Conservation (phyloP, 2,888 invertebrate genomes). For the Caenorhabditis panamensis region DNA sequence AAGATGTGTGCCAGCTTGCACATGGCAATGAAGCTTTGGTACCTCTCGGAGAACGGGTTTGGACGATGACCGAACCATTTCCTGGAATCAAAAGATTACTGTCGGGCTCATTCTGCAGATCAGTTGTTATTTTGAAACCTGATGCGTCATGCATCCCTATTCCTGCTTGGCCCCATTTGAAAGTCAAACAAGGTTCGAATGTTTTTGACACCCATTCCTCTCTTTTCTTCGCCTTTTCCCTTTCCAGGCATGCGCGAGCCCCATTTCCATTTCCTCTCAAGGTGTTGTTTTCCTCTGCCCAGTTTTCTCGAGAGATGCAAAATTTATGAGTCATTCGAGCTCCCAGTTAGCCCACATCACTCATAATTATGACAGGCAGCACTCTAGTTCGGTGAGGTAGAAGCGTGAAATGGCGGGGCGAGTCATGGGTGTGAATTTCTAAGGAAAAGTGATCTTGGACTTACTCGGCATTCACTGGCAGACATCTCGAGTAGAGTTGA, state of each 20-base stretch:
- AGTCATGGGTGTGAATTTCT: too few relatives aligned
- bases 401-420: too few relatives aligned
- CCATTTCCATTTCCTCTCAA: slow-evolving; percentile 49
- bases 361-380: slow-evolving; percentile 11
- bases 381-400: too few relatives aligned
- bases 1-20: slow-evolving; percentile 64
- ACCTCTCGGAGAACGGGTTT: slow-evolving; percentile 74
- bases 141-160: background rate
- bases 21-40: slow-evolving; percentile 64
- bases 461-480: slow-evolving; percentile 72
- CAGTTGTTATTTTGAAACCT: too few relatives aligned
- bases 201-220: slow-evolving; percentile 57
- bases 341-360: background rate
- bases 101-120: background rate
- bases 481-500: slow-evolving; percentile 76
- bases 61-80: slow-evolving; percentile 75
- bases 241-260: slow-evolving; percentile 19
- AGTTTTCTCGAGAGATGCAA: slow-evolving; percentile 23
- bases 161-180: slow-evolving; percentile 7
- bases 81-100: slow-evolving; percentile 56
- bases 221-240: background rate
- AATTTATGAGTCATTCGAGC: slow-evolving; percentile 25
- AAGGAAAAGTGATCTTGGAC: slow-evolving; percentile 9
- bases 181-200: slow-evolving; percentile 34
- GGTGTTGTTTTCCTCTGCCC: slow-evolving; percentile 34